phyloP scores from a whole-genome alignment of 2,888 invertebrate species.

The Pinctada fucata region DNA sequence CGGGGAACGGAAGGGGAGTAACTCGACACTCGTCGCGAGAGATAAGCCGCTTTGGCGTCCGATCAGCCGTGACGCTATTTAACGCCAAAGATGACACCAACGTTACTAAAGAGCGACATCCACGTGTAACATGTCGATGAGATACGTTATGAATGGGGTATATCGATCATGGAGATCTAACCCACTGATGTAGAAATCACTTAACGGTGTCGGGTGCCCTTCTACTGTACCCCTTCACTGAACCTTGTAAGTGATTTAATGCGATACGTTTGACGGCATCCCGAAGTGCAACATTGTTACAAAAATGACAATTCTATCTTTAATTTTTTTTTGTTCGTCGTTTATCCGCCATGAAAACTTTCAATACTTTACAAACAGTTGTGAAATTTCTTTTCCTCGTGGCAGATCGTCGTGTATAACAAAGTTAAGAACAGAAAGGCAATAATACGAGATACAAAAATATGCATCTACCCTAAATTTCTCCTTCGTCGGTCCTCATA shows the following conservation, averaged over 20 bases:
- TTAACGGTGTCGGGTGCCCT: slow-evolving; percentile 1
- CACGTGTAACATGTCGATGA: neutral
- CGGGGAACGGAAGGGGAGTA: slow-evolving; percentile 31
- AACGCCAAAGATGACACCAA: neutral
- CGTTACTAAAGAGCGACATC: too few relatives aligned
- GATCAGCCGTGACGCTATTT: slow-evolving; percentile 30
- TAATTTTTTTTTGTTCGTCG: neutral
- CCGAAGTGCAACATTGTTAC: too few relatives aligned
- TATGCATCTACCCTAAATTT: too few relatives aligned
- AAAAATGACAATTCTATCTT: too few relatives aligned
- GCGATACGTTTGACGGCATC: too few relatives aligned
- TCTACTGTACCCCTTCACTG: slow-evolving; percentile 13
- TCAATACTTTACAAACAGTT: neutral
- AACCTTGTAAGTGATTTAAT: slow-evolving; percentile 17
- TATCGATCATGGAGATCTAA: neutral
- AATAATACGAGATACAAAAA: too few relatives aligned
- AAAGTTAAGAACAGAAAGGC: too few relatives aligned
- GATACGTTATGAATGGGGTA: neutral
- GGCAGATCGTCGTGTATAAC: too few relatives aligned
- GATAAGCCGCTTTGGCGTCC: slow-evolving; percentile 17
- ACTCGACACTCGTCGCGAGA: slow-evolving; percentile 8
- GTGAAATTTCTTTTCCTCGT: too few relatives aligned
- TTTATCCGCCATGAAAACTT: neutral
- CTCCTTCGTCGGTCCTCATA: neutral
- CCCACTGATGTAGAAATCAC: neutral